Evolutionary conservation across 2,888 invertebrate genomes (phyloP), one percentile per base, ranked within the genome.

Genomic region (Rhamnusium bicolor): DNA sequence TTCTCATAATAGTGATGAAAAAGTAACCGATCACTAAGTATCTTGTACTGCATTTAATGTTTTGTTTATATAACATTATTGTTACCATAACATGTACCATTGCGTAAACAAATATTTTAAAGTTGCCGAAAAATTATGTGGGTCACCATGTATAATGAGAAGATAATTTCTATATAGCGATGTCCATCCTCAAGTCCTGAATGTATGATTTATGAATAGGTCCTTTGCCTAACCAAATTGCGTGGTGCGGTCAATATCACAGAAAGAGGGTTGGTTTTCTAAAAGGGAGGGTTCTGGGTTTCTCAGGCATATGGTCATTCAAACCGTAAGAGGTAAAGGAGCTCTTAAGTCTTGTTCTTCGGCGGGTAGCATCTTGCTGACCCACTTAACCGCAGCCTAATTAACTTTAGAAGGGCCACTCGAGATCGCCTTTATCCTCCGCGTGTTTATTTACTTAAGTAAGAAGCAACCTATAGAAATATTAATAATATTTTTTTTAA

Each of bases 381-480:
- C 80, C 80, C 80, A 81, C 78, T 81, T 76, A 73, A 75, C 78
- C 80, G 65, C 77, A 72, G 76, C 73, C 72, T 81, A 81, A 81
- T 81, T 81, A 79, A 74, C 76, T 78, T 75, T 71, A 70, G 69
- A 72, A 79, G 74, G 73, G 71, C 69, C 66, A 69, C 66, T 68
- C 21, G 18, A 29, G 65, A 14, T 16, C 54, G 67, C 27, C 56
- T 46, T 21, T 24, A 19, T 67, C 56, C 46, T 54, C 56, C 10
- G 1, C 51, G 18, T 67, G 56, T 67, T 67, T 67, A 67, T 67
- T 67, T 67, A 67, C 32, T 56, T 18, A 40, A 24, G 56, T 56
- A 16, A 56, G 21, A n/a, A n/a, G n/a, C n/a, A n/a, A n/a, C 54
- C 40, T n/a, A 40, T n/a, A n/a, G 40, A 40, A n/a, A 40, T 40